A percentile compares a stretch with the other conserved stretches of the same genome.
Conservation (phyloP, 64 coral and sea anemone species). For the Actinia equina region DNA sequence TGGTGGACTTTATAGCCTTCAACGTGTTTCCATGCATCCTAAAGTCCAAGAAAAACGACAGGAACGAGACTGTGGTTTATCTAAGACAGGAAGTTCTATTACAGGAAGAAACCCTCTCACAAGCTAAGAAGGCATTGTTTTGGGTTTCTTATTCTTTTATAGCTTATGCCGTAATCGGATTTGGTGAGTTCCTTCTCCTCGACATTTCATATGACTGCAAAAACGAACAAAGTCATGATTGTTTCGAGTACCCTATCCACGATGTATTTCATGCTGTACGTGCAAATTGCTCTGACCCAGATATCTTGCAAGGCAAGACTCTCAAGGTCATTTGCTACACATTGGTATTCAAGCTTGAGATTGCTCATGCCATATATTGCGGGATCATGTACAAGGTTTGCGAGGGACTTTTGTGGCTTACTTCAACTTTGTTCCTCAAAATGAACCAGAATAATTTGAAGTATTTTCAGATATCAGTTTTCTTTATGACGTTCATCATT, state of each 20-base stretch:
- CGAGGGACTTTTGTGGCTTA: neutral
- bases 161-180: neutral
- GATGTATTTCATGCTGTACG: neutral
- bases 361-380: neutral
- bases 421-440: neutral
- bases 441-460: neutral
- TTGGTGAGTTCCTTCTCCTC: neutral
- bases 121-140: neutral
- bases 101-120: neutral
- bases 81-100: neutral
- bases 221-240: neutral
- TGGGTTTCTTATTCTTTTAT: neutral
- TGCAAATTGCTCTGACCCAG: neutral
- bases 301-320: neutral
- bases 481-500: neutral
- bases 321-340: neutral
- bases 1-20: neutral
- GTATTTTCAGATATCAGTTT: neutral
- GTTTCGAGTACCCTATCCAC: neutral
- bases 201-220: neutral
- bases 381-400: neutral
- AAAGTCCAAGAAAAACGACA: neutral
- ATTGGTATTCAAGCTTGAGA: neutral
- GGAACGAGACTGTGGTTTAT: neutral
- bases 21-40: neutral